Evolutionary conservation across 2,113 vertebrate genomes (phyloP).

Genomic region (Cettia cetti): DNA sequence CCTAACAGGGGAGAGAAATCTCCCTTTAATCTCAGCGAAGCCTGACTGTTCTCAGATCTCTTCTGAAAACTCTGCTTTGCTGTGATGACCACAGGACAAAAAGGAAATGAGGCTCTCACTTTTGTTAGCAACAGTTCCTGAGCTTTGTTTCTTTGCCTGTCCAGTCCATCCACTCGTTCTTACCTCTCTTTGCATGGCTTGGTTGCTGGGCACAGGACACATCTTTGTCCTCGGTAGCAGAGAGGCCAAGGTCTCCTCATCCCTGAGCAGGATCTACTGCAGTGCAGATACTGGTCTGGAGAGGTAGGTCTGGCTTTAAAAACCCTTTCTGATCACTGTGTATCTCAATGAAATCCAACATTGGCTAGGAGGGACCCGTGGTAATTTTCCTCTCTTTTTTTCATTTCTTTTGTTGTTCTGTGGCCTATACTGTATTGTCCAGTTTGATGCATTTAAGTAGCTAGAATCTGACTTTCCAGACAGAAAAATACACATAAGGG

Average conservation of each 20-base stretch:
- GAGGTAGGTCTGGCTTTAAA: neutral
- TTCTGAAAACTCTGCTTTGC: neutral
- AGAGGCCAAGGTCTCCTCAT: neutral
- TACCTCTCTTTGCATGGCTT: neutral
- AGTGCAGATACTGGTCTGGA: neutral
- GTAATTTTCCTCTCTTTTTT: neutral
- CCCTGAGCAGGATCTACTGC: neutral
- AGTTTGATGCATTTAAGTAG: neutral
- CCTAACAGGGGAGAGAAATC: neutral
- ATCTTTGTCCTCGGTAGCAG: neutral
- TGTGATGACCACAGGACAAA: neutral
- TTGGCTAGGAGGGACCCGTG: neutral
- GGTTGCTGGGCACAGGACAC: neutral
- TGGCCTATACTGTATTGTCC: neutral
- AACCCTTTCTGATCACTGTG: neutral
- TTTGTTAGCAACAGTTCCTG: accelerated
- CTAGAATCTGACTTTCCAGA: neutral
- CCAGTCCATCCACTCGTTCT: accelerated
- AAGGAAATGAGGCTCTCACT: neutral
- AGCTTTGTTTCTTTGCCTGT: neutral
- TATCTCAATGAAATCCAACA: neutral
- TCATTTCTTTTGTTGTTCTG: neutral
- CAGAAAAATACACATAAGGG: neutral
- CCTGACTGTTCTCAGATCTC: neutral
- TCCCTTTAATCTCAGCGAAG: neutral